Percentiles rank a stretch among this genome's conserved stretches.
These are phyloP conservation scores for Mantis religiosa DNA, from an alignment of 2,888 invertebrate species.

Conservation along the genomic window DNA sequence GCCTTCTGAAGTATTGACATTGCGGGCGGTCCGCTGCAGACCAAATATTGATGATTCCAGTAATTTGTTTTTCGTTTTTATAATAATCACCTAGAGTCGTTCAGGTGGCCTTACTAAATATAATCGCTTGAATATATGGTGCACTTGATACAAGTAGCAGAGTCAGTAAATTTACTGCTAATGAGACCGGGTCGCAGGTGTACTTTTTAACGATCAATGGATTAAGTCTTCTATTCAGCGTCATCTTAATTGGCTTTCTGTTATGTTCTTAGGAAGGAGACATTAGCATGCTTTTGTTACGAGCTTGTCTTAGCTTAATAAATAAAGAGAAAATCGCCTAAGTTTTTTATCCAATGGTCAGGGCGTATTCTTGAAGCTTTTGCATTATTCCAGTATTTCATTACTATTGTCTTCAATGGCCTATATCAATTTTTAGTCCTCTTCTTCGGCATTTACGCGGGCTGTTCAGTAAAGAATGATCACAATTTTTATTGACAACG, in stretches of 20 bases:
- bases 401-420: no score
- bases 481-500: no score
- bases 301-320: background rate
- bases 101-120: background rate
- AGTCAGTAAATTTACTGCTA: background rate
- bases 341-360: no score
- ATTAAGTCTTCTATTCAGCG: background rate
- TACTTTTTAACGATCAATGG: background rate
- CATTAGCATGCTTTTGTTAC: background rate
- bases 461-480: no score
- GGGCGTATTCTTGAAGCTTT: no score
- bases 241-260: background rate
- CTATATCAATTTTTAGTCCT: no score
- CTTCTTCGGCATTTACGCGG: no score
- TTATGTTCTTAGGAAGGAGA: background rate
- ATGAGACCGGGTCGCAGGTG: background rate
- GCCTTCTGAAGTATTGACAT: background rate
- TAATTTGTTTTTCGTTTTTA: background rate
- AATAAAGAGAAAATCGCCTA: background rate
- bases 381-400: no score
- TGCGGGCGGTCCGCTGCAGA: background rate
- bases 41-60: background rate
- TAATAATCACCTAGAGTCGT: background rate
- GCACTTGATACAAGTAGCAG: background rate
- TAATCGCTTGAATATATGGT: background rate